Evolutionary conservation across 2,797 vertebrate species (phyloP).

Genomic region (Parotocinclus haroldoi): DNA sequence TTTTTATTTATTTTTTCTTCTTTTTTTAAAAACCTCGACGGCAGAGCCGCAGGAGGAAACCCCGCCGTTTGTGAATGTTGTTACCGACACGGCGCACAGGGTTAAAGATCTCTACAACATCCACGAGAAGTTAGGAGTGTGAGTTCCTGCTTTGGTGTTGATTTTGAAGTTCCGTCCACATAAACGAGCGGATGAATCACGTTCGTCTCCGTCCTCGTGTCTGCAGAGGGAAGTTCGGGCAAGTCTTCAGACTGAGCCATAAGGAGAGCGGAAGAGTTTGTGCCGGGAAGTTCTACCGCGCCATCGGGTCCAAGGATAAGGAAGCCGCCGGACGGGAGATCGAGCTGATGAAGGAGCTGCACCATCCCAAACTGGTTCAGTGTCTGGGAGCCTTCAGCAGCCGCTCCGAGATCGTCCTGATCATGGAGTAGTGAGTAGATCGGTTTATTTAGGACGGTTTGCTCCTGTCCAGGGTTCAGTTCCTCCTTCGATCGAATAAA

Average conservation of each 20-base stretch:
- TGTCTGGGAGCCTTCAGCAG: constrained; percentile 79
- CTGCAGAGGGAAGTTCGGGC: constrained; percentile 79
- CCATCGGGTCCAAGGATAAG: constrained; percentile 64
- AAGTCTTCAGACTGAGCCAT: constrained; percentile 76
- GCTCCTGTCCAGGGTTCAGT: no score
- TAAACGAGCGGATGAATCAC: no score
- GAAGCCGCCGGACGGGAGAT: constrained; percentile 71
- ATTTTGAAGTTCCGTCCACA: not conserved
- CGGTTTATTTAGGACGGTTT: no score
- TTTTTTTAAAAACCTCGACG: not conserved
- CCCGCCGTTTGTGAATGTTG: constrained; percentile 52
- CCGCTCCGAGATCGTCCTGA: constrained; percentile 70
- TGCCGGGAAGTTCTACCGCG: constrained; percentile 82
- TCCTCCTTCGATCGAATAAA: no score
- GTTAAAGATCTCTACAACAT: constrained; percentile 71
- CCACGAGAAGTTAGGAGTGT: constrained; percentile 84
- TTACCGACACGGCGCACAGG: constrained; percentile 66
- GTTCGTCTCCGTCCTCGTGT: no score
- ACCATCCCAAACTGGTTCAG: constrained; percentile 79
- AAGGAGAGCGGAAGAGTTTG: constrained; percentile 69
- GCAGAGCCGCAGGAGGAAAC: constrained; percentile 42
- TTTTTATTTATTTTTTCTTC: no score
- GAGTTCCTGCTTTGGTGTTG: constrained; percentile 49
- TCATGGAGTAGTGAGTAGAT: constrained; percentile 84
- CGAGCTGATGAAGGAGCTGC: constrained; percentile 79